phyloP scores from a whole-genome alignment of 2,113 vertebrate genomes.

The Uria lomvia region DNA sequence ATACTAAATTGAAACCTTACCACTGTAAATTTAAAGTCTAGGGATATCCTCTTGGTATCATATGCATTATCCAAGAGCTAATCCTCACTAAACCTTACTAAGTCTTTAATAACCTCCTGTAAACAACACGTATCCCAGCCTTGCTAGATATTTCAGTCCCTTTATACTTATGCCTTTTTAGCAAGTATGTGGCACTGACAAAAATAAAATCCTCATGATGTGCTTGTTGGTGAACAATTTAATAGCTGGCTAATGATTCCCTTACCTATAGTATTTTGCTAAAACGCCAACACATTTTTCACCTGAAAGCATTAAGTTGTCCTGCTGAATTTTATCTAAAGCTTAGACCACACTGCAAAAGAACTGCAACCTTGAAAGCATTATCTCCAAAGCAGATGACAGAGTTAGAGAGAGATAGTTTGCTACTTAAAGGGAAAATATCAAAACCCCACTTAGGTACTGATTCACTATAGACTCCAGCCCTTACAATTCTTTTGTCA shows the following conservation, averaged over 20 bases:
- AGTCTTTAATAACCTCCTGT: slow-evolving; percentile 30
- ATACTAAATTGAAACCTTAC: not conserved
- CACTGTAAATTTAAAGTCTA: not conserved
- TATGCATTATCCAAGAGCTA: not conserved
- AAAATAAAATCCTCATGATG: not conserved
- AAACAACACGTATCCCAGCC: not conserved
- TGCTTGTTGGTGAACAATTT: not conserved
- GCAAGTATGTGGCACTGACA: not conserved
- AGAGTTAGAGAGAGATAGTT: not conserved
- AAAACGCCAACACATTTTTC: not conserved
- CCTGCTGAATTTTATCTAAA: not conserved
- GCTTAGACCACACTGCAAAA: not conserved
- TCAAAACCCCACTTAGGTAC: not conserved
- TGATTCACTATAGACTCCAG: not conserved
- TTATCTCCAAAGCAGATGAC: not conserved
- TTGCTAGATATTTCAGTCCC: not conserved
- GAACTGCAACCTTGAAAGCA: not conserved
- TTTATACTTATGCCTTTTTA: not conserved
- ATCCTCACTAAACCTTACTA: slow-evolving; percentile 17
- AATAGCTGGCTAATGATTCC: not conserved
- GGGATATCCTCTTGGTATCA: not conserved
- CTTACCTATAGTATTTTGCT: not conserved
- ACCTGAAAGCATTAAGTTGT: not conserved
- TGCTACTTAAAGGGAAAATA: not conserved
- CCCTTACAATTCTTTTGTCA: not conserved